A percentile compares a stretch with the other conserved stretches of the same genome.
Evolutionary conservation across 2,113 vertebrate species (phyloP).

Genomic region (Emydocephalus ijimae): DNA sequence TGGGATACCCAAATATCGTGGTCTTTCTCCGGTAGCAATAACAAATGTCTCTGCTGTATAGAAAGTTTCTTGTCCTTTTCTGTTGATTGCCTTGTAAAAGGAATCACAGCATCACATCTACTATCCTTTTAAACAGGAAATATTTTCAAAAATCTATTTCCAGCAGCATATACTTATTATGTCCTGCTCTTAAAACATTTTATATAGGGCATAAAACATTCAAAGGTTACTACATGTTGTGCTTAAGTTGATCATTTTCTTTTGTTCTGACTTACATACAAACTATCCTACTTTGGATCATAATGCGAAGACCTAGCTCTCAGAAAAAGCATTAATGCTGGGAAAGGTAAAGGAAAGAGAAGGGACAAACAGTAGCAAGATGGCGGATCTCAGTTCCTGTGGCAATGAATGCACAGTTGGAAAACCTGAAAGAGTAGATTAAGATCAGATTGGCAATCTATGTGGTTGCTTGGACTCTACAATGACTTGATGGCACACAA

Average conservation of each 20-base stretch:
- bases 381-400: background rate
- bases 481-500: background rate
- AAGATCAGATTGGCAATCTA: background rate
- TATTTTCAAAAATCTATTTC: background rate
- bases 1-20: conserved; percentile 84
- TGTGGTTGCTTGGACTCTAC: background rate
- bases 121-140: background rate
- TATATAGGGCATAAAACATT: background rate
- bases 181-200: background rate
- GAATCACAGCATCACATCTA: background rate
- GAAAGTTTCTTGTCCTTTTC: conserved; percentile 85
- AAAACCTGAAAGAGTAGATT: background rate
- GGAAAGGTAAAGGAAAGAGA: background rate
- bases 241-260: background rate
- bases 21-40: conserved; percentile 90
- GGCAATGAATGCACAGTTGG: background rate
- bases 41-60: conserved; percentile 85
- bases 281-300: background rate
- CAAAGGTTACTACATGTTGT: background rate
- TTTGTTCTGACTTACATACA: background rate
- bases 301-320: background rate
- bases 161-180: accelerated
- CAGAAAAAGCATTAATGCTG: background rate
- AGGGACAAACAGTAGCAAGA: background rate
- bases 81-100: conserved; percentile 80